Evolutionary conservation across 2,113 vertebrate species (phyloP).

Genomic region (Eulemur rufifrons): DNA sequence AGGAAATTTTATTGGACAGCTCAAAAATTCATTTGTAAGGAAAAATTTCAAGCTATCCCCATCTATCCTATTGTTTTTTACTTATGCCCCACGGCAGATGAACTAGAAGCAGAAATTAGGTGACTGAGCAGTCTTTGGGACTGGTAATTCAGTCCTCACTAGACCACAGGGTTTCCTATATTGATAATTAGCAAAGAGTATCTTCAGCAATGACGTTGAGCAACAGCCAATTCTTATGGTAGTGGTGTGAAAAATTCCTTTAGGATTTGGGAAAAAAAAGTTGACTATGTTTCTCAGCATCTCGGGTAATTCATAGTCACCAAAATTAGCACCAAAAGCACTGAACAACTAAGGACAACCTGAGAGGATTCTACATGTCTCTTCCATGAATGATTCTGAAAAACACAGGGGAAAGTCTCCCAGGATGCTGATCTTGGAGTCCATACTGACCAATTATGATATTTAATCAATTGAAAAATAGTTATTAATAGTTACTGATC

Average conservation of each 20-base stretch:
- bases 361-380: not conserved
- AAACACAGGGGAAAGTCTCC: not conserved
- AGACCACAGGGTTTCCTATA: not conserved
- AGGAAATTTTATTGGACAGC: not conserved
- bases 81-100: not conserved
- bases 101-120: not conserved
- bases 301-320: not conserved
- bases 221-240: rapidly evolving
- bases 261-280: not conserved
- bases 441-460: not conserved
- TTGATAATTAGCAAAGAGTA: not conserved
- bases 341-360: not conserved
- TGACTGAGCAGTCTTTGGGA: not conserved
- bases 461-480: not conserved
- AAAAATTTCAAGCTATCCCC: not conserved
- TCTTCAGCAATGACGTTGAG: not conserved
- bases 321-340: not conserved
- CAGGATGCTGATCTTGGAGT: not conserved
- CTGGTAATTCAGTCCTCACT: not conserved
- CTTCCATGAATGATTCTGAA: not conserved
- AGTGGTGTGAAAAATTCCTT: not conserved
- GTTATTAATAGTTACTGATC: not conserved
- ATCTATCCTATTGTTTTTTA: not conserved
- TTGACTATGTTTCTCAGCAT: not conserved
- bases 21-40: not conserved